phyloP scores from a whole-genome alignment of 2,113 vertebrate genomes.

The Labrus mixtus region DNA sequence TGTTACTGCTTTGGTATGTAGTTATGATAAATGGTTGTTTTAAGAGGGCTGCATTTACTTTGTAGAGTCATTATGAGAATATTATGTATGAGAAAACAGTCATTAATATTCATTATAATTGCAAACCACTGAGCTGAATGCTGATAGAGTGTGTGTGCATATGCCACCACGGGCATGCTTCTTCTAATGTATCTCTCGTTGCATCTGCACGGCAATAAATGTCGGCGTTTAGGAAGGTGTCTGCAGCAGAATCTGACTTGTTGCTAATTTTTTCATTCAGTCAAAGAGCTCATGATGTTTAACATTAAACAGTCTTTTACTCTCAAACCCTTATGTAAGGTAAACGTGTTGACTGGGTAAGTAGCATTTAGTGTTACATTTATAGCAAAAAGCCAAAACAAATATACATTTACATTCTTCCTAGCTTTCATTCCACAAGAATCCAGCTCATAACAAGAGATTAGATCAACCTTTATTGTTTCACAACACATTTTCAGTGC shows the following conservation, averaged over 20 bases:
- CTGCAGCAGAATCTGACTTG: slow-evolving; percentile 47
- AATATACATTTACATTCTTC: too few relatives aligned
- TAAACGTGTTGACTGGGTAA: too few relatives aligned
- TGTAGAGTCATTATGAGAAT: slow-evolving; percentile 83
- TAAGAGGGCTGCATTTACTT: slow-evolving; percentile 82
- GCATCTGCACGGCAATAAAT: slow-evolving; percentile 59
- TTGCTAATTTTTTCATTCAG: slow-evolving; percentile 31
- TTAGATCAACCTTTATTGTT: too few relatives aligned
- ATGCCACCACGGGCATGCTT: slow-evolving; percentile 50
- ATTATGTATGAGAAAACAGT: slow-evolving; percentile 85
- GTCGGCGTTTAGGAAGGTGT: slow-evolving; percentile 56
- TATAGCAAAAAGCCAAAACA: too few relatives aligned
- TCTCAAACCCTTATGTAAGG: too few relatives aligned
- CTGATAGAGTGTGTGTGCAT: slow-evolving; percentile 70
- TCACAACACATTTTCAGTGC: too few relatives aligned
- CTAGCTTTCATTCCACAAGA: too few relatives aligned
- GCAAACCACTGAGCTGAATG: slow-evolving; percentile 80
- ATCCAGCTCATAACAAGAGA: too few relatives aligned
- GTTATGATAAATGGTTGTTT: slow-evolving; percentile 84
- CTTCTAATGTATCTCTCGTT: slow-evolving; percentile 60
- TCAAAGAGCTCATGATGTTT: slow-evolving; percentile 5
- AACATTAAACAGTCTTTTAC: too few relatives aligned
- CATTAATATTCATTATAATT: slow-evolving; percentile 87
- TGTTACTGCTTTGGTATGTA: slow-evolving; percentile 72
- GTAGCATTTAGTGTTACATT: too few relatives aligned